phyloP scores from a whole-genome alignment of 2,113 vertebrate genomes.

The Protobothrops flavoviridis region DNA sequence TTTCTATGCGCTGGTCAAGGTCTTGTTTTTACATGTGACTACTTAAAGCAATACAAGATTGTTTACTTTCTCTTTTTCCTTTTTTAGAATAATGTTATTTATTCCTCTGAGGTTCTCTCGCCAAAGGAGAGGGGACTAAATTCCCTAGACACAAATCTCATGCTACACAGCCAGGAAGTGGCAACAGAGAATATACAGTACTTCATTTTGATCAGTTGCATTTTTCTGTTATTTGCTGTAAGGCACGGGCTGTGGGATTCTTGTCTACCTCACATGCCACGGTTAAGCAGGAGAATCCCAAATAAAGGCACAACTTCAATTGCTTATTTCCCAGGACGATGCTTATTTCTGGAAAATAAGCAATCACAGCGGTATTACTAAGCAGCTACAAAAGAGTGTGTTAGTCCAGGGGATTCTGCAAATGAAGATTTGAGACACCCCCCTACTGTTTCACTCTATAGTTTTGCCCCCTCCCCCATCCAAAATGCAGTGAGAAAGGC shows the following conservation, averaged over 20 bases:
- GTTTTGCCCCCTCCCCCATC: not conserved
- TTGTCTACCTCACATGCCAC: not conserved
- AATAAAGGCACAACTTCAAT: not conserved
- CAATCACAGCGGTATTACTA: not conserved
- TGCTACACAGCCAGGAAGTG: not conserved
- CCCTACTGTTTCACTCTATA: not conserved
- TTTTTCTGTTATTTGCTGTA: not conserved
- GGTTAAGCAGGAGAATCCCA: not conserved
- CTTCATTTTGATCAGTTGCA: not conserved
- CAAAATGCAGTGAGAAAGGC: not conserved
- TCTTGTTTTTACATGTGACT: not conserved
- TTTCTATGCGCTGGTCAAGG: not conserved
- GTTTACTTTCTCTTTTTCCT: not conserved
- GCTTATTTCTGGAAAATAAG: not conserved
- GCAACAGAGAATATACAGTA: not conserved
- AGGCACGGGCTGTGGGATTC: not conserved
- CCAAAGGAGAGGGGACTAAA: not conserved
- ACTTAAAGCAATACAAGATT: not conserved
- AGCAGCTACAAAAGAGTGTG: not conserved
- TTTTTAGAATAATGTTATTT: not conserved
- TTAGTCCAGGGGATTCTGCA: not conserved
- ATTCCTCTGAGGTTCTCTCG: not conserved
- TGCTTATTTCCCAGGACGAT: not conserved
- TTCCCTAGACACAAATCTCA: not conserved
- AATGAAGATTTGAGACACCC: not conserved